phyloP scores from a whole-genome alignment of 2,797 vertebrate species.

The Sebastes hubbsi region DNA sequence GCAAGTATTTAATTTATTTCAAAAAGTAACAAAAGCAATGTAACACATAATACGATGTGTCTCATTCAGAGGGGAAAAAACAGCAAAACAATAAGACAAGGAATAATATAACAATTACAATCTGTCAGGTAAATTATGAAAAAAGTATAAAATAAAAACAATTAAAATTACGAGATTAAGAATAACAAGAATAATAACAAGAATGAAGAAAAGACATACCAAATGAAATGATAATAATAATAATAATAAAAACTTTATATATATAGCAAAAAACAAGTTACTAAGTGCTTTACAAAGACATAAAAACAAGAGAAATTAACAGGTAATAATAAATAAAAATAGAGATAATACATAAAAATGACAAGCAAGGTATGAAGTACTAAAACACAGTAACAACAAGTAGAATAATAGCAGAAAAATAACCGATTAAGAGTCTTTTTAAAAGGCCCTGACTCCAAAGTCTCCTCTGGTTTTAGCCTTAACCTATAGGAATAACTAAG shows the following conservation, averaged over 20 bases:
- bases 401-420: no score
- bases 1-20: not conserved
- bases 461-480: no score
- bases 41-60: not conserved
- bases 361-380: no score
- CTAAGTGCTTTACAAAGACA: no score
- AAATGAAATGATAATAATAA: not conserved
- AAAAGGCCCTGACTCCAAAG: not conserved
- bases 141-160: not conserved
- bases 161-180: not conserved
- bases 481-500: no score
- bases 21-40: not conserved
- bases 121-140: not conserved
- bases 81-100: not conserved
- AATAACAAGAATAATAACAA: not conserved
- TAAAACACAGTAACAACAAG: no score
- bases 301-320: no score
- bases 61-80: not conserved
- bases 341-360: no score
- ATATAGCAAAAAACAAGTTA: no score
- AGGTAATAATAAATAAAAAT: no score
- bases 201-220: not conserved
- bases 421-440: not conserved
- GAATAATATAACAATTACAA: not conserved
- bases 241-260: no score